Percentiles rank a stretch among this genome's conserved stretches.
phyloP scores from a whole-genome alignment of 1,140 invertebrate species.

The Musca domestica region DNA sequence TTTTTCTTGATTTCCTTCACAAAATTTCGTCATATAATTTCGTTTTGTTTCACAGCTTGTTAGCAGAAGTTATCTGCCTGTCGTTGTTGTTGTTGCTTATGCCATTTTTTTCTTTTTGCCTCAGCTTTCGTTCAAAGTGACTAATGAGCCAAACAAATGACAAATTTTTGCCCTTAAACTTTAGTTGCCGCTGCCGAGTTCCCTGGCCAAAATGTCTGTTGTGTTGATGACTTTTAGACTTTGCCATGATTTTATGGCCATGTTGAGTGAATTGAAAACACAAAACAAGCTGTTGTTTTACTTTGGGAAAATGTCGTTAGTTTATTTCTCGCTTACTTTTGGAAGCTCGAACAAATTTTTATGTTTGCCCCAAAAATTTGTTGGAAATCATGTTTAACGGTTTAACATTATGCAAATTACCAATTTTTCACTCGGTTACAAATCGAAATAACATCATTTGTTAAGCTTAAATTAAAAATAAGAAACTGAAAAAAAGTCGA shows the following conservation, averaged over 20 bases:
- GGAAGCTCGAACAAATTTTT: not conserved
- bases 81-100: not conserved
- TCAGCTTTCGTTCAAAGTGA: constrained; percentile 4
- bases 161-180: constrained; percentile 19
- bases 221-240: too few species aligned
- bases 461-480: too few species aligned
- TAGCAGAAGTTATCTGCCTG: not conserved
- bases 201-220: too few species aligned
- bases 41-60: not conserved
- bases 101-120: not conserved
- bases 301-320: not conserved
- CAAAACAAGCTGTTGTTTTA: not conserved
- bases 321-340: not conserved
- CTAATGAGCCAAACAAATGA: constrained; percentile 23
- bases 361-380: constrained; percentile 11
- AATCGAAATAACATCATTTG: too few species aligned
- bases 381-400: constrained; percentile 18
- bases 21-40: not conserved
- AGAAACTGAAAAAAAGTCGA: too few species aligned
- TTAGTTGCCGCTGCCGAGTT: too few species aligned
- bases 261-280: not conserved
- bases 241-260: too few species aligned
- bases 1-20: not conserved
- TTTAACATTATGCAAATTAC: constrained; percentile 17
- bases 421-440: too few species aligned